Evolutionary conservation across 2,888 invertebrate genomes (phyloP).

Genomic region (Tromatobia lineatoria): DNA sequence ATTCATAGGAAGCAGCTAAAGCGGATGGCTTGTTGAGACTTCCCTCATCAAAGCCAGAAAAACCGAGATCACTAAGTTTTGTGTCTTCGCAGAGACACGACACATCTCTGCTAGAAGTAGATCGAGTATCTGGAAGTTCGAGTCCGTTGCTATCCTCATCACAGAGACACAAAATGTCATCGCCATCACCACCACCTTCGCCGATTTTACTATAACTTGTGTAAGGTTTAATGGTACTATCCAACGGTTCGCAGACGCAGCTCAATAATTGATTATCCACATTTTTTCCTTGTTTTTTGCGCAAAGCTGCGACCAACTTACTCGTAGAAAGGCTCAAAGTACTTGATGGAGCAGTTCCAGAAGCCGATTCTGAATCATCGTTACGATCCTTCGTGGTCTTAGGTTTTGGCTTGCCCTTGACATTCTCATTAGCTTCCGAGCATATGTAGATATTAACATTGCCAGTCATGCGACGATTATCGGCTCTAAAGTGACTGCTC

Average conservation of each 20-base stretch:
- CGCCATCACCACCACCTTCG: not conserved
- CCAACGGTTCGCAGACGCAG: constrained; percentile 50
- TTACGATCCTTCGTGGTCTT: constrained; percentile 32
- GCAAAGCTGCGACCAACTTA: constrained; percentile 70
- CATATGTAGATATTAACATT: constrained; percentile 82
- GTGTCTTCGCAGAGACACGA: constrained; percentile 15
- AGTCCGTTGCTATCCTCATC: constrained; percentile 10
- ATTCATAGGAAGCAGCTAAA: not conserved
- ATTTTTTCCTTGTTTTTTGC: constrained; percentile 62
- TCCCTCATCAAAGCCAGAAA: constrained; percentile 28
- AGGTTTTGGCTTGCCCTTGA: constrained; percentile 58
- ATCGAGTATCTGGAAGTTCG: constrained; percentile 30
- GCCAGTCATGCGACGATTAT: constrained; percentile 79
- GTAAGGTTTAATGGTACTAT: constrained; percentile 16
- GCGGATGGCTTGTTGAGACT: constrained; percentile 24
- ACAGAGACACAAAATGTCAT: constrained; percentile 29
- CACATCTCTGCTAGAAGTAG: constrained; percentile 24
- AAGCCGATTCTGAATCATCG: constrained; percentile 65
- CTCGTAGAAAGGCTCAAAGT: constrained; percentile 68
- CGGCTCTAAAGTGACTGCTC: constrained; percentile 61
- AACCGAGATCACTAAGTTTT: constrained; percentile 38
- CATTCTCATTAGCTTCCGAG: constrained; percentile 75
- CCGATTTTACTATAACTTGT: constrained; percentile 10
- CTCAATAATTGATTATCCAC: constrained; percentile 48
- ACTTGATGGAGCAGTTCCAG: constrained; percentile 70